Conservation (phyloP, 2,888 invertebrate species). For the Trichopoda pennipes region DNA sequence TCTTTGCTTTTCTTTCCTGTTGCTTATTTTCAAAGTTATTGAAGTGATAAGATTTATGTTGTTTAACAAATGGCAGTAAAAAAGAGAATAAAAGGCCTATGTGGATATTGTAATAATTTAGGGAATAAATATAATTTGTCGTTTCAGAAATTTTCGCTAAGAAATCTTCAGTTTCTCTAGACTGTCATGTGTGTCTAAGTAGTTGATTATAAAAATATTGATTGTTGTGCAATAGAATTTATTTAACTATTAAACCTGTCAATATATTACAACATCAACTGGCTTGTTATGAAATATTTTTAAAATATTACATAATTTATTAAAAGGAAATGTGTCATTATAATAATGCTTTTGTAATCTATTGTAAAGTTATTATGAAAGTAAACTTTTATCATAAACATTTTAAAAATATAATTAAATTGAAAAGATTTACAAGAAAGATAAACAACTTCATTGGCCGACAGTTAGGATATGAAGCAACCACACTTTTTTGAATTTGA, state of each 20-base stretch:
- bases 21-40: constrained; percentile 48
- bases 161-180: not conserved
- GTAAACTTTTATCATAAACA: not conserved
- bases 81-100: not conserved
- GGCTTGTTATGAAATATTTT: not conserved
- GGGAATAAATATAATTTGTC: constrained; percentile 29
- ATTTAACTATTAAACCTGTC: not conserved
- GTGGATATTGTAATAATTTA: not conserved
- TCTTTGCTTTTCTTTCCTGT: not conserved
- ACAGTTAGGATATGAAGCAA: too few species aligned
- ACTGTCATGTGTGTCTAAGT: constrained; percentile 1
- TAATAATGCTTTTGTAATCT: not conserved
- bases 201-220: constrained; percentile 21
- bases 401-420: not conserved
- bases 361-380: not conserved
- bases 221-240: constrained; percentile 16
- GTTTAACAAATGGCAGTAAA: constrained; percentile 56
- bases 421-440: not conserved
- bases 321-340: not conserved
- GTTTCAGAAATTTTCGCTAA: not conserved
- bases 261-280: not conserved
- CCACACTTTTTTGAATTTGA: too few species aligned
- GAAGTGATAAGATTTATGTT: constrained; percentile 68
- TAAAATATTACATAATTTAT: not conserved
- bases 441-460: not conserved